Evolutionary conservation across 2,888 invertebrate genomes (phyloP).

Genomic region (Scaptomyza parva): DNA sequence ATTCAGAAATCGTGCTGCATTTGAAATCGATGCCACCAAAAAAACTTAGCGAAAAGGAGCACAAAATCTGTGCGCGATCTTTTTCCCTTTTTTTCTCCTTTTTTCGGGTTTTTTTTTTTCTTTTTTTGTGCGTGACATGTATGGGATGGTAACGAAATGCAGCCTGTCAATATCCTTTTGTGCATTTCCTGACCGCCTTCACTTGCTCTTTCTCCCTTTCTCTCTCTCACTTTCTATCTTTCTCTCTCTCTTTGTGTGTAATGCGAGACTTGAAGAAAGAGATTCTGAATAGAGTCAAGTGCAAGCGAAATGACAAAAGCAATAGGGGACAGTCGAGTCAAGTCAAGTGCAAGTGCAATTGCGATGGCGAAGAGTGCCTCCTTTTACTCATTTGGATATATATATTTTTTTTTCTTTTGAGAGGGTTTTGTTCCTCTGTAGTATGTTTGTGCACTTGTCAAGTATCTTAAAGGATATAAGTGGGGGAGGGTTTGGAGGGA

Average conservation of each 20-base stretch:
- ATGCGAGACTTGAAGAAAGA: constrained; percentile 32
- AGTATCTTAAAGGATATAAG: constrained; percentile 61
- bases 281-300: not conserved
- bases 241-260: constrained; percentile 19
- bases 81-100: constrained; percentile 13
- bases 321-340: constrained; percentile 24
- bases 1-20: constrained; percentile 17
- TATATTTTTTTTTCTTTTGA: no score
- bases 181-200: constrained; percentile 49
- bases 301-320: not conserved
- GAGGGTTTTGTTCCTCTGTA: not conserved
- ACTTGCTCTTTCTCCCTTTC: no score
- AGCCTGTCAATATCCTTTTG: constrained; percentile 58
- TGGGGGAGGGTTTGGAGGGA: constrained; percentile 36
- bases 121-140: no score
- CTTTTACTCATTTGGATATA: constrained; percentile 21
- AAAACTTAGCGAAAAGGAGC: constrained; percentile 9
- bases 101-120: no score
- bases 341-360: constrained; percentile 34
- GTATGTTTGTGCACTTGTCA: constrained; percentile 31
- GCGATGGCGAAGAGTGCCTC: constrained; percentile 15
- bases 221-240: no score
- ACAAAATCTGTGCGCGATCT: constrained; percentile 29
- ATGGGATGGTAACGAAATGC: constrained; percentile 27
- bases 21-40: constrained; percentile 42